A percentile compares a stretch with the other conserved stretches of the same genome.
These are phyloP conservation scores for Anhinga anhinga DNA, from an alignment of 2,113 vertebrate genomes.

Conservation along the genomic window DNA sequence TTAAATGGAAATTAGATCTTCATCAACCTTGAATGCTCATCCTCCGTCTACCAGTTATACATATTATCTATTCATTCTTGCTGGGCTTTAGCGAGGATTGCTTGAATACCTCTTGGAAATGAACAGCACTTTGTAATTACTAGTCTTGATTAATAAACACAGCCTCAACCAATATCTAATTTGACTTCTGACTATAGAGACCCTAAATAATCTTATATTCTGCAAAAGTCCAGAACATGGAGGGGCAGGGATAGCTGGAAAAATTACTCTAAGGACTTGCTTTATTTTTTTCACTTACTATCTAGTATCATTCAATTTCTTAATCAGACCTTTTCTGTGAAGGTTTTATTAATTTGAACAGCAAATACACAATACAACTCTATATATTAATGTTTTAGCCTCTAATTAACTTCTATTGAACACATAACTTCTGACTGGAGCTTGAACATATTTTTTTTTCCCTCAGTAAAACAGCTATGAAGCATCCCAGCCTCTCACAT, in stretches of 20 bases:
- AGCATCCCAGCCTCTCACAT: neutral
- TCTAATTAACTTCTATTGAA: neutral
- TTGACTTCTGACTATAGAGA: neutral
- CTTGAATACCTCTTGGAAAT: neutral
- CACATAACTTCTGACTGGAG: neutral
- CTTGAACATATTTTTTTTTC: neutral
- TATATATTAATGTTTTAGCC: neutral
- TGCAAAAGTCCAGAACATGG: neutral
- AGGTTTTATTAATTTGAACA: neutral
- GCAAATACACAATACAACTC: neutral
- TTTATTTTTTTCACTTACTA: neutral
- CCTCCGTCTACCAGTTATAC: neutral
- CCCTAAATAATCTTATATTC: neutral
- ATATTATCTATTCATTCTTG: neutral
- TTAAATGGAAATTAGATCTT: conserved; percentile 22
- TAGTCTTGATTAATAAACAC: conserved; percentile 11
- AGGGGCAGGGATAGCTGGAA: neutral
- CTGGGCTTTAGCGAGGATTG: neutral
- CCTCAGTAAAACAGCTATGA: neutral
- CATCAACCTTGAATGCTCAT: neutral
- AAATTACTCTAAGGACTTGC: neutral
- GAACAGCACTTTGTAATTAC: neutral
- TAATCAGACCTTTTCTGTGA: neutral
- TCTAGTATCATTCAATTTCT: neutral
- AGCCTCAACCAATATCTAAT: neutral